These are phyloP conservation scores for Aptenodytes forsteri DNA, from an alignment of 2,113 vertebrate genomes.

Conservation along the genomic window DNA sequence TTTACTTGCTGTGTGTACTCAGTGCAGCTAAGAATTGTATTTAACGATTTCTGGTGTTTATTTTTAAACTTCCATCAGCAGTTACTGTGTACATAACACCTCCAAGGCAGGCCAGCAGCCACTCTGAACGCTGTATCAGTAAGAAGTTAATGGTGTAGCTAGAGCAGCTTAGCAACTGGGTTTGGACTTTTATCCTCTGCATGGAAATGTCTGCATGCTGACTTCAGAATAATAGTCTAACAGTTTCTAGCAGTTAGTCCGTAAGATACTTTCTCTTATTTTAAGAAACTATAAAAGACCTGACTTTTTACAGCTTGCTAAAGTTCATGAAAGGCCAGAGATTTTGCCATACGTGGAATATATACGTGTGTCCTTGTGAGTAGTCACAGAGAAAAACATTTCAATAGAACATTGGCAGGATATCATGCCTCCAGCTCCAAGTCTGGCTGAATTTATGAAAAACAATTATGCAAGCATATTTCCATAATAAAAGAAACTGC, in stretches of 20 bases:
- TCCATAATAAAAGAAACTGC: slow-evolving; percentile 56
- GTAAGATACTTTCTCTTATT: not conserved
- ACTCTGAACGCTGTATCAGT: accelerated
- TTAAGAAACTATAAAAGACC: not conserved
- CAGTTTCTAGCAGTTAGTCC: not conserved
- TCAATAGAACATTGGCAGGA: slow-evolving; percentile 72
- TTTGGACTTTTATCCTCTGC: not conserved
- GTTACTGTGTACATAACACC: not conserved
- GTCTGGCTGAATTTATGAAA: slow-evolving; percentile 66
- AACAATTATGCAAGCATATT: slow-evolving; percentile 70
- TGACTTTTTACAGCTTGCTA: slow-evolving; percentile 5
- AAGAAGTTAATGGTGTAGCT: not conserved
- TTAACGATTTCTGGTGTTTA: not conserved
- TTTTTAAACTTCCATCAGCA: not conserved
- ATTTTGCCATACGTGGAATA: not conserved
- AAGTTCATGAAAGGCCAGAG: slow-evolving; percentile 40
- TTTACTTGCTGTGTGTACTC: not conserved
- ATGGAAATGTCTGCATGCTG: not conserved
- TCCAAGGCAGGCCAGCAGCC: not conserved
- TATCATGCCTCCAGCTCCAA: slow-evolving; percentile 61
- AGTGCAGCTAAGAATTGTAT: not conserved
- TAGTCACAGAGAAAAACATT: slow-evolving; percentile 67
- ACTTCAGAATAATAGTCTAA: not conserved
- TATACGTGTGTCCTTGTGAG: slow-evolving; percentile 69
- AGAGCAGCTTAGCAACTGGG: not conserved